phyloP scores from a whole-genome alignment of 2,888 invertebrate genomes.

The Aproaerema taeniolella region DNA sequence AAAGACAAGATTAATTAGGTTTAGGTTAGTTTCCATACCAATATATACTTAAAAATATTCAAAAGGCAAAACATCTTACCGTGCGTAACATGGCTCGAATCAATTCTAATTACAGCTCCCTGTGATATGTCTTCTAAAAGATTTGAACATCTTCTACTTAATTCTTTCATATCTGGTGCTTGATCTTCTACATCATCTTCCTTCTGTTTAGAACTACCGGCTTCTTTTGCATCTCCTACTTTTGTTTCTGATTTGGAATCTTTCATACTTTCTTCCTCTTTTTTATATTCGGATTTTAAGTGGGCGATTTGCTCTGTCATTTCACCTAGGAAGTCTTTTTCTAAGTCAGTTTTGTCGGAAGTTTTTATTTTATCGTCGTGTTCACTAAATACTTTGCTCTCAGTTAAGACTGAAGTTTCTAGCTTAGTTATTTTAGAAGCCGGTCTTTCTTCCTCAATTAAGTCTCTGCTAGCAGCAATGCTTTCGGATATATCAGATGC shows the following conservation, averaged over 20 bases:
- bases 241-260: slow-evolving; percentile 20
- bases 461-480: slow-evolving; percentile 58
- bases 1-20: slow-evolving; percentile 29
- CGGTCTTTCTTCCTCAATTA: slow-evolving; percentile 58
- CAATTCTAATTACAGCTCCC: slow-evolving; percentile 67
- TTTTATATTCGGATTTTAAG: slow-evolving; percentile 42
- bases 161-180: slow-evolving; percentile 63
- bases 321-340: slow-evolving; percentile 46
- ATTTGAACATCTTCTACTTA: slow-evolving; percentile 70
- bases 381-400: slow-evolving; percentile 61
- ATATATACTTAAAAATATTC: not conserved
- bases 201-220: slow-evolving; percentile 19
- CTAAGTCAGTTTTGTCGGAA: slow-evolving; percentile 39
- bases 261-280: slow-evolving; percentile 36
- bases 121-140: slow-evolving; percentile 72
- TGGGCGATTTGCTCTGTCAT: slow-evolving; percentile 46
- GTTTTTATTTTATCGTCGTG: slow-evolving; percentile 45
- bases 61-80: slow-evolving; percentile 36
- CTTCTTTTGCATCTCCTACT: slow-evolving; percentile 22
- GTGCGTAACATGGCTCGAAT: slow-evolving; percentile 66
- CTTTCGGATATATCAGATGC: slow-evolving; percentile 68
- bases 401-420: slow-evolving; percentile 60
- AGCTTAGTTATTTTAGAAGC: slow-evolving; percentile 50
- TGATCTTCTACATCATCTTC: slow-evolving; percentile 36
- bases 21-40: not conserved